Percentiles rank a stretch among this genome's conserved stretches.
These are phyloP conservation scores for Corythoichthys haematopterus DNA, from an alignment of 2,113 vertebrate species.

Conservation along the genomic window DNA sequence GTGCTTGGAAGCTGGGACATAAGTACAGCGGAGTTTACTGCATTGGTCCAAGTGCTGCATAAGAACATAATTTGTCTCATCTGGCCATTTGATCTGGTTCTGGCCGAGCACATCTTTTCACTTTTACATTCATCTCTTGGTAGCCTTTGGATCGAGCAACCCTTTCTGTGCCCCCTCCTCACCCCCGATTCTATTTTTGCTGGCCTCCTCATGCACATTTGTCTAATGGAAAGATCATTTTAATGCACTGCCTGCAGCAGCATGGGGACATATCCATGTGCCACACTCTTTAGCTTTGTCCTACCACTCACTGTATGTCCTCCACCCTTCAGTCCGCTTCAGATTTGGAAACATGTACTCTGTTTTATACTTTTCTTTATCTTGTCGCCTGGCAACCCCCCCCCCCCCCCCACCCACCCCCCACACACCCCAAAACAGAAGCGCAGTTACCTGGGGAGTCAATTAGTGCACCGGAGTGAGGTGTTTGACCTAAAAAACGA, in stretches of 20 bases:
- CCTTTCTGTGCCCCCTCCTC: constrained; percentile 32
- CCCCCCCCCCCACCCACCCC: background rate
- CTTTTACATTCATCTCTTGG: constrained; percentile 28
- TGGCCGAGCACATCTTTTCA: constrained; percentile 32
- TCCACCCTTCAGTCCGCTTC: constrained; percentile 41
- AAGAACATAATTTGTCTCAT: constrained; percentile 37
- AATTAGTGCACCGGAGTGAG: too few relatives aligned
- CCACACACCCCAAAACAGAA: too few relatives aligned
- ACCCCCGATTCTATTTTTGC: constrained; percentile 47
- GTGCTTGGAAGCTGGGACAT: background rate
- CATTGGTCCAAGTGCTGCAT: constrained; percentile 20
- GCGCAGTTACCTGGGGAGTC: too few relatives aligned
- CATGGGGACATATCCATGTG: constrained; percentile 45
- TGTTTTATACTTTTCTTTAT: constrained; percentile 56
- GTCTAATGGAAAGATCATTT: constrained; percentile 64
- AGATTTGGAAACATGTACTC: constrained; percentile 56
- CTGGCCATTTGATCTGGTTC: constrained; percentile 36
- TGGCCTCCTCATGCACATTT: constrained; percentile 57
- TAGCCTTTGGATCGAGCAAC: constrained; percentile 45
- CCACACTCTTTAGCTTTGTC: constrained; percentile 54
- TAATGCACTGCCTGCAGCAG: constrained; percentile 61
- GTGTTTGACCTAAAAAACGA: too few relatives aligned
- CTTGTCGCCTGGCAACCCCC: constrained; percentile 62
- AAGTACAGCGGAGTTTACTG: constrained; percentile 25
- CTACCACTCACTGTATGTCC: constrained; percentile 57